Base-by-base conservation (phyloP, 1,140 invertebrate genomes). In the Ceratitis capitata region DNA sequence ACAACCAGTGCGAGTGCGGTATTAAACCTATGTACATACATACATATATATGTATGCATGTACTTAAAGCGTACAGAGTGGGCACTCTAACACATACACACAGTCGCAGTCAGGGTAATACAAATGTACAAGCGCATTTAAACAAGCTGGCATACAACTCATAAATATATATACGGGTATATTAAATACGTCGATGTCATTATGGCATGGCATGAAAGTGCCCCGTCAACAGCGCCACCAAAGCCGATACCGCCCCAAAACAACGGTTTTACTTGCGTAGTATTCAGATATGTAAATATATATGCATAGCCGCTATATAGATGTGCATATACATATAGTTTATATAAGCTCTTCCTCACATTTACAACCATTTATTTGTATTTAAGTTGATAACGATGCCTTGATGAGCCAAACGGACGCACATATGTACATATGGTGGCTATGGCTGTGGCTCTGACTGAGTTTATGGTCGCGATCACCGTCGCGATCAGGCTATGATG, bases 321-420 rank as follows among this genome's bases (percentile, higher is more conserved):
- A n/a, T n/a, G n/a, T n/a, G n/a, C n/a, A n/a, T n/a, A n/a, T n/a
- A n/a, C n/a, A n/a, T n/a, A n/a, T n/a, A n/a, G 26, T 32, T 61
- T 61, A 10, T 61, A 9, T 5, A 10, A 32, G 19, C 23, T 5
- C 4, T n/a, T 56, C 51, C 14, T 3, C 58, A n/a, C 16, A 45
- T 78, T 78, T 78, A 78, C 39, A 39, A 23, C 69, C 23, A 78
- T 78, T 78, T 78, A 45, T n/a, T n/a, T 78, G 39, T 78, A 45
- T 78, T 78, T 45, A 78, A 78, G 69, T 39, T 78, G 69, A 78
- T 78, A 78, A 78, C 19, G 69, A 78, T 42, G 69, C 69, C 39
- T 78, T 39, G 16, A 78, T 45, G 42, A 23, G 69, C 69, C 69
- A 61, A 16, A 14, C 64, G 35, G 35, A 26, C 69, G 69, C 39